Evolutionary conservation across 2,888 invertebrate genomes (phyloP), one percentile per base, ranked within the genome.

Genomic region (Dicycla oo): DNA sequence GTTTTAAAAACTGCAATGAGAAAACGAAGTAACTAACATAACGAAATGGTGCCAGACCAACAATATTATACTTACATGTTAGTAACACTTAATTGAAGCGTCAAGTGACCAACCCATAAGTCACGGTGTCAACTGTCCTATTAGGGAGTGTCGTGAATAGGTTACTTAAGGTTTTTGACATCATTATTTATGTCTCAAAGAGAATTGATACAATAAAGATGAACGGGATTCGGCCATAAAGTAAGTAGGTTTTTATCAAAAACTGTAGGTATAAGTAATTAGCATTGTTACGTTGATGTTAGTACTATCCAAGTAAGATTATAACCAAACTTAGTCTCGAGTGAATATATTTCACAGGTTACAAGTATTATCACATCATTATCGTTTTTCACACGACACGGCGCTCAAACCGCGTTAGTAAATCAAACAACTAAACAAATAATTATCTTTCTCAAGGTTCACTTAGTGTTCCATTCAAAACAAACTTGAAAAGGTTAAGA

Each of bases 371-470:
- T n/a, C n/a, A n/a, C n/a, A n/a, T n/a, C 26, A 13, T 63, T 53
- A 63, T 49, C 62, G 38, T 38, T 56, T 61, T 63, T 58, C 75
- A 75, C 63, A 61, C 63, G 49, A 30, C 56, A 34, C 38, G 13
- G 5, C 68, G 56, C 30, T 69, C 62, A 54, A 47, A 70, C 30
- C 49, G 54, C 49, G 38, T 66, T 34, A 45, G 38, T 67, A 67
- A 64, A 70, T 67, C 58, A 70, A 51, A 65, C 63, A 72, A 78
- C 62, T 70, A 69, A 75, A 78, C 75, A 79, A 79, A 79, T 74
- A 69, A 65, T 69, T 56, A 69, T 63, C 54, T 30, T 69, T 61
- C 53, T 67, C 76, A 80, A 80, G 80, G 77, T 45, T 63, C 63
- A 76, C 73, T 75, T 75, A 78, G 45, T 30, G 64, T 18, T 57